These are phyloP conservation scores for Nephrotoma guestfalica DNA, from an alignment of 2,888 invertebrate species.

Conservation along the genomic window DNA sequence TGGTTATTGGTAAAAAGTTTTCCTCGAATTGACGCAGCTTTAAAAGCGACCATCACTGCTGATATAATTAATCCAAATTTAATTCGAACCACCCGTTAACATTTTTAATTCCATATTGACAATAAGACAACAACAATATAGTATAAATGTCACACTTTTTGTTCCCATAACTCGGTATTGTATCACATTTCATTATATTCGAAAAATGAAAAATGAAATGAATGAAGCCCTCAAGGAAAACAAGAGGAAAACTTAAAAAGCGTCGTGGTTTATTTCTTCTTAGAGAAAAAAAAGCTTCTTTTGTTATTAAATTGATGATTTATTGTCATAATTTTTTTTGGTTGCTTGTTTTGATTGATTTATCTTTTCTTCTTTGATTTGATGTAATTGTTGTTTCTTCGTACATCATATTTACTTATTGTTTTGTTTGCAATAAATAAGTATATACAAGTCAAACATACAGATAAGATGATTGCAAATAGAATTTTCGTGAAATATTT, in stretches of 20 bases:
- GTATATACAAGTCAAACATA: not conserved
- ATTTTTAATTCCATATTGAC: not conserved
- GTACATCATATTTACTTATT: not conserved
- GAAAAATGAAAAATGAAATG: not conserved
- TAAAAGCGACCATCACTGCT: too few species aligned
- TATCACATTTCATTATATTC: not conserved
- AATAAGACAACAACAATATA: not conserved
- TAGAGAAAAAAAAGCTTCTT: not conserved
- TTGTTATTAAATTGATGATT: not conserved
- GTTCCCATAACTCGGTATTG: not conserved
- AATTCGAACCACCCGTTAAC: not conserved
- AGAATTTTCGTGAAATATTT: not conserved
- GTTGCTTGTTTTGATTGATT: not conserved
- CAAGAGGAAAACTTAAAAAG: not conserved
- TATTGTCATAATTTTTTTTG: not conserved
- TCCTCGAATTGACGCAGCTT: too few species aligned
- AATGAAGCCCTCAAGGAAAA: not conserved
- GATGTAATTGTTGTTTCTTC: not conserved
- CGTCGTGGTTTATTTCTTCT: not conserved
- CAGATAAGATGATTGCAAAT: not conserved
- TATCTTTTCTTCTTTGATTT: not conserved
- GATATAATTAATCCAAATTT: too few species aligned
- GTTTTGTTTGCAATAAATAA: not conserved
- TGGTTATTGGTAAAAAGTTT: too few species aligned
- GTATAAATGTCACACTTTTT: not conserved